phyloP scores from a whole-genome alignment of 2,113 vertebrate species.

The Sterna hirundo region DNA sequence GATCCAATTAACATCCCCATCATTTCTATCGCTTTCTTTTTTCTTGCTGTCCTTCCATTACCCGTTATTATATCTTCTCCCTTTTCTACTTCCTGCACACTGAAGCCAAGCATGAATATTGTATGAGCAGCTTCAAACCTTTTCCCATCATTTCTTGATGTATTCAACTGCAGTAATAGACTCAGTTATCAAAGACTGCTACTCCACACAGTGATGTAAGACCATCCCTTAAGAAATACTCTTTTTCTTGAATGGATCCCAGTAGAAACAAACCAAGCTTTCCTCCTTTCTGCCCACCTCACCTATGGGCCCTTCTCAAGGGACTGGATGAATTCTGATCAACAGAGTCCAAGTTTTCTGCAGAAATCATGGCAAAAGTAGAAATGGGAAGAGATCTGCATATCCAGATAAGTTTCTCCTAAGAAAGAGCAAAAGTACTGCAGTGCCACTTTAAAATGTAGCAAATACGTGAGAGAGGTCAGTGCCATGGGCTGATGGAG shows the following conservation, averaged over 20 bases:
- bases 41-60: neutral
- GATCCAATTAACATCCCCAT: neutral
- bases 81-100: neutral
- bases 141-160: neutral
- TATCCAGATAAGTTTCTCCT: neutral
- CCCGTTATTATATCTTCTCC: neutral
- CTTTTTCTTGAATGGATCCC: neutral
- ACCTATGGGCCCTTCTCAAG: neutral
- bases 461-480: neutral
- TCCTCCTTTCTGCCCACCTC: neutral
- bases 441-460: neutral
- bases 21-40: neutral
- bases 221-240: neutral
- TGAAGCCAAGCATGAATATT: neutral
- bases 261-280: neutral
- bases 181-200: neutral
- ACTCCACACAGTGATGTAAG: neutral
- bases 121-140: neutral
- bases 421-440: neutral
- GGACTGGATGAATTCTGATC: neutral
- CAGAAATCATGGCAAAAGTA: neutral
- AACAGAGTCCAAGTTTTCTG: neutral
- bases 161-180: neutral
- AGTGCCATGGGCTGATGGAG: rapidly evolving
- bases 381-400: neutral